A percentile compares a stretch with the other conserved stretches of the same genome.
These are phyloP conservation scores for Rhea pennata DNA, from an alignment of 2,113 vertebrate genomes.

Conservation along the genomic window DNA sequence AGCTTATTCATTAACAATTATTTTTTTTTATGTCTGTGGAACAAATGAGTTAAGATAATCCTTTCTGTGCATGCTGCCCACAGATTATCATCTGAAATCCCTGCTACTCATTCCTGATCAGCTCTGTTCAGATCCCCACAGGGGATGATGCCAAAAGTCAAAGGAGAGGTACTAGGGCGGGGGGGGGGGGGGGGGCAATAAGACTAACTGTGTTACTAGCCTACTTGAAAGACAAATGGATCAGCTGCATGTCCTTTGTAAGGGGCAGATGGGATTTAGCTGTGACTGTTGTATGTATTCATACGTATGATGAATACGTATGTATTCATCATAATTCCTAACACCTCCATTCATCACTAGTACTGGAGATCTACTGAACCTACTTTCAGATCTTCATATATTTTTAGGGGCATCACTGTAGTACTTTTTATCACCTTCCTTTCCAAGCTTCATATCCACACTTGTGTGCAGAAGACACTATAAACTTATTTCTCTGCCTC, in stretches of 20 bases:
- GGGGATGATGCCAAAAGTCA: neutral
- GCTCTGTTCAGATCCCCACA: constrained; percentile 34
- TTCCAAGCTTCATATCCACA: neutral
- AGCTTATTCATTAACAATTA: constrained; percentile 50
- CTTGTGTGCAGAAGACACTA: neutral
- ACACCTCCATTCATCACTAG: neutral
- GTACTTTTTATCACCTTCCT: neutral
- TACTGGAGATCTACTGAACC: neutral
- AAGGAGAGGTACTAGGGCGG: neutral
- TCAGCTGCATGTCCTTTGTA: neutral
- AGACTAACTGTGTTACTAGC: neutral
- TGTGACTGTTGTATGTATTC: neutral
- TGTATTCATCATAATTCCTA: neutral
- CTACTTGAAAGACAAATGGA: constrained; percentile 36
- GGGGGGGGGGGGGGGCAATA: neutral
- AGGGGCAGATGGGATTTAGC: constrained; percentile 14
- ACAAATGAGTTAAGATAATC: constrained; percentile 51
- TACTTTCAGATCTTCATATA: neutral
- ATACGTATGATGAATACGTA: no score
- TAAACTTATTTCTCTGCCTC: neutral
- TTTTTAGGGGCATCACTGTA: neutral
- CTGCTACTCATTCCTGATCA: neutral
- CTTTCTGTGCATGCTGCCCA: neutral
- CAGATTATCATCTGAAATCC: constrained; percentile 42
- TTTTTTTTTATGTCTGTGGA: constrained; percentile 24